These are phyloP conservation scores for Microtus oregoni DNA, from an alignment of 2,113 vertebrate species.

Conservation along the genomic window DNA sequence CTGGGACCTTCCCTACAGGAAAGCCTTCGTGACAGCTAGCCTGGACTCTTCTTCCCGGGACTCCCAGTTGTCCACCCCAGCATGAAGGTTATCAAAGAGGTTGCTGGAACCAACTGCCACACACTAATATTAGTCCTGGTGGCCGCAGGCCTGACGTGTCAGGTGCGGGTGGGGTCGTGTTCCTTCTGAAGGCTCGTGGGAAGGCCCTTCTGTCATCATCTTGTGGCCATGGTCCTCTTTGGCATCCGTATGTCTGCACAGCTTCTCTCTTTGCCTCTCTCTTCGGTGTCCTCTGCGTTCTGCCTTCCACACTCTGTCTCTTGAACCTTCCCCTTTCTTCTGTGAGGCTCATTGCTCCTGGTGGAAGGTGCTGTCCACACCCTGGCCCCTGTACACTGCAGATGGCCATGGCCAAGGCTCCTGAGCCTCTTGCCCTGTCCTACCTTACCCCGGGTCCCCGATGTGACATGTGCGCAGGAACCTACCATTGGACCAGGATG, in stretches of 20 bases:
- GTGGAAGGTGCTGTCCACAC: not conserved
- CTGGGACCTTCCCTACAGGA: not conserved
- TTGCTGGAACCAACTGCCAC: not conserved
- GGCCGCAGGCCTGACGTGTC: not conserved
- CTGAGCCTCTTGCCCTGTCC: not conserved
- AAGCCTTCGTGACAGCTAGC: not conserved
- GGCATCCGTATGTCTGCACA: rapidly evolving
- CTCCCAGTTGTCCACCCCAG: not conserved
- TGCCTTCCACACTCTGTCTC: too few relatives aligned
- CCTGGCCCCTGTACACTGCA: not conserved
- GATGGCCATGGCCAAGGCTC: not conserved
- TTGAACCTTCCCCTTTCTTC: not conserved
- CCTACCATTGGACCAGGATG: not conserved
- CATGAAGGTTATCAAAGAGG: not conserved
- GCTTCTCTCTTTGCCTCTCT: rapidly evolving
- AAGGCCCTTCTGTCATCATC: too few relatives aligned
- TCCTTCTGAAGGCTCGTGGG: not conserved
- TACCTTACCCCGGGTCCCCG: not conserved
- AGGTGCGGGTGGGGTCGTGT: rapidly evolving
- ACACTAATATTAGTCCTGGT: too few relatives aligned
- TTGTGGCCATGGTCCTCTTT: rapidly evolving
- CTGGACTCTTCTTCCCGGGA: not conserved
- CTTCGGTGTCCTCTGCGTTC: rapidly evolving
- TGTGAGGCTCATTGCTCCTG: not conserved
- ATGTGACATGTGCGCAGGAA: not conserved